Base-by-base conservation (phyloP, 1,140 invertebrate genomes). In the Listronotus oregonensis region DNA sequence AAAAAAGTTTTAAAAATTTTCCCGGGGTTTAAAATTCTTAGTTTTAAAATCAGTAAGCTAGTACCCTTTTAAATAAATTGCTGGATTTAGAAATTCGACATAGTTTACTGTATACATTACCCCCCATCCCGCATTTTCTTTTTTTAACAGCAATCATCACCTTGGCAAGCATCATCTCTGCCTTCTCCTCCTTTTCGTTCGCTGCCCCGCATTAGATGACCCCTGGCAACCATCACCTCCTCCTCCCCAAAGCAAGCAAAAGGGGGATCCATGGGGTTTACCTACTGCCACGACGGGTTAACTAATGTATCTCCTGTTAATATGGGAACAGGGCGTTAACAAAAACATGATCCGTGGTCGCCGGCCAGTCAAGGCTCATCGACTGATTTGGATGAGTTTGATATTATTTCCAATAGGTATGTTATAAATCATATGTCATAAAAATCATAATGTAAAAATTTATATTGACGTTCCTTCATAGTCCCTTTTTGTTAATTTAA, bases 321-420 rank as follows among this genome's bases (percentile, higher is more conserved):
- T 32, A 50, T 10, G 4, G 18, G 8, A 37, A 7, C 27, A 9
- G 66, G 10, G 70, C 68, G 63, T 79, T 77, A 39, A 67, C 34
- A 66, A 68, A 17, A n/a, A n/a, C 59, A 67, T 32, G 77, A 78
- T 56, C 76, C 75, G 0, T 78, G 77, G 76, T 77, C 77, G 15
- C 75, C 76, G 0, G 69, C 71, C 10, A 78, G 77, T 52, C 77
- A 83, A 42, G 86, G 85, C 71, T 86, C 87, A 17, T 83, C 86
- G n/a, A 85, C 86, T 6, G 89, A 91, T 78, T 81, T 92, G 72
- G 90, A 92, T 78, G 91, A 94, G 77, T 94, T 94, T 76, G 90
- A 93, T 79, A 82, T 90, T 44, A 89, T 94, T 67, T 89, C 89
- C 40, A 91, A 92, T 80, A 82, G 86, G 67, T 83, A 83, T 70